Base-by-base conservation (phyloP, 2,888 invertebrate species). In the Macaria notata region DNA sequence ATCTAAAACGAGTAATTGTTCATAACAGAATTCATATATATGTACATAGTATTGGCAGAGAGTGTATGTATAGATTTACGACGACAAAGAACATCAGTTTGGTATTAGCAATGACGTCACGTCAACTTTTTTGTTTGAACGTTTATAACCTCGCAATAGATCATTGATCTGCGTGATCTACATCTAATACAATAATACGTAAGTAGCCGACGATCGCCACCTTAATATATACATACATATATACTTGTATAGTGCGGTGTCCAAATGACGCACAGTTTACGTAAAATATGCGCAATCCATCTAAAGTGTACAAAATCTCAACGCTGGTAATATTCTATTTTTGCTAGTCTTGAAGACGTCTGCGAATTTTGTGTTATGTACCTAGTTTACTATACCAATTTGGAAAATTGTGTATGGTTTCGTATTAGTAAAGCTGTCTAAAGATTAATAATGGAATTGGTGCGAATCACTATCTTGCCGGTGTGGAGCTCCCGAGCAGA, bases 151-250 rank as follows among this genome's bases (percentile, higher is more conserved):
- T 74, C 77, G 69, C 68, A n/a, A 63, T 66, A 75, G 78, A 75
- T 70, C 76, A 69, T 74, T 78, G 76, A 75, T 78, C 76, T 76
- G 71, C 71, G 73, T 78, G 73, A 75, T 77, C 76, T 71, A 75
- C 71, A 76, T 78, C 71, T n/a, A n/a, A n/a, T n/a, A n/a, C n/a
- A n/a, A n/a, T 72, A 72, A 72, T 71, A 72, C 69, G 68, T 70
- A 69, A 64, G 64, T 59, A 63, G 62, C 59, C 56, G 58, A 63
- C 60, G 54, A 53, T 56, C 56, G 52, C 59, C 64, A 59, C 61
- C 33, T 55, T 49, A 55, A 59, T 59, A 57, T 66, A 65, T 61
- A 61, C 60, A 68, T 65, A 65, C n/a, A n/a, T n/a, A n/a, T n/a
- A n/a, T n/a, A n/a, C n/a, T n/a, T n/a, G n/a, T n/a, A n/a, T n/a